Evolutionary conservation across 2,797 vertebrate species (phyloP), one percentile per base, ranked within the genome.

Genomic region (Poeciliopsis presidionis): DNA sequence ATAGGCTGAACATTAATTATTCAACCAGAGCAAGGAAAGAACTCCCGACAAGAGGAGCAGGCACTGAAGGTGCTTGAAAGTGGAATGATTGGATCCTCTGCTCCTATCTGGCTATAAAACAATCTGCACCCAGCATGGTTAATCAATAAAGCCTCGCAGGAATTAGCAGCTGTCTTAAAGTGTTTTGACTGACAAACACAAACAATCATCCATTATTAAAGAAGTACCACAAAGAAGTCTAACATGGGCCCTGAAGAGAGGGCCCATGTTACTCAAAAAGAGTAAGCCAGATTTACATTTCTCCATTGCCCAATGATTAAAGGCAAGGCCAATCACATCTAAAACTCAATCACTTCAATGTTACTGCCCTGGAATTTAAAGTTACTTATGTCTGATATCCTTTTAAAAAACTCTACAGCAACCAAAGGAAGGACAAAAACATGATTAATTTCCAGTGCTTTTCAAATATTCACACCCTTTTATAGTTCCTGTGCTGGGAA

Each of bases 91-190:
- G 80, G 30, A 9, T 76, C 83, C 45, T 43, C 72, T 7, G 22
- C 74, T 84, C 76, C 74, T 72, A 78, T 74, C 3, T 0, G 79
- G 83, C 92, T 78, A 94, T 95, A 95, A 95, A 95, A 93, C 92
- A 93, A 93, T 88, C 90, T 82, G 65, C 87, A 86, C 81, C 89
- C 81, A 74, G 86, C 83, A 73, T 78, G 46, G 87, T 87, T 90
- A 93, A 96, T 95, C 94, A 87, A 96, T 95, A 94, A 78, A 74
- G 74, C 80, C 88, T 84, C 83, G 87, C 86, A 90, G 91, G 93
- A 95, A 95, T 95, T 95, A 95, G 91, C 93, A 91, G 93, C 94
- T 94, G 95, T 95, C 94, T 95, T 92, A 91, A 93, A 94, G 90
- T 74, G 72, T 77, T 82, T 86, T 81, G 88, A 90, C 91, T 88